These are phyloP conservation scores for Yponomeuta sedellus DNA, from an alignment of 2,888 invertebrate species.

Conservation along the genomic window DNA sequence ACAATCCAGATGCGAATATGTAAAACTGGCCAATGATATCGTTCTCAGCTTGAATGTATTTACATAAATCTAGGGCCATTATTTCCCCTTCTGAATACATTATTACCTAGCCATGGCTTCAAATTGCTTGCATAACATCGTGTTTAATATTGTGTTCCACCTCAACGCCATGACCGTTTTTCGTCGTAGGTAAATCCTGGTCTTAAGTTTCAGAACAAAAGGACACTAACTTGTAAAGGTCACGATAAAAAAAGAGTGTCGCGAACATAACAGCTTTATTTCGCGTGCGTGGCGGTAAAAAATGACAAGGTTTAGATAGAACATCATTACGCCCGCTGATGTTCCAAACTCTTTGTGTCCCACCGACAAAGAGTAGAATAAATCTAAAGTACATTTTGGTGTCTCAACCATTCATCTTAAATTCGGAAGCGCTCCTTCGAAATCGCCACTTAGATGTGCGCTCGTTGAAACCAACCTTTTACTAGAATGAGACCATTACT, in stretches of 20 bases:
- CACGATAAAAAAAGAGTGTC: background rate
- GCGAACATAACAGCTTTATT: background rate
- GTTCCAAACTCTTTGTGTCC: background rate
- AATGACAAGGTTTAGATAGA: background rate
- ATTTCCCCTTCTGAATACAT: slow-evolving; percentile 1
- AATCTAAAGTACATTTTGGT: background rate
- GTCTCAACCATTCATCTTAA: background rate
- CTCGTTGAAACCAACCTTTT: slow-evolving; percentile 1
- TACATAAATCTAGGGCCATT: background rate
- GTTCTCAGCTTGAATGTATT: background rate
- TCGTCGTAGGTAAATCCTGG: no score
- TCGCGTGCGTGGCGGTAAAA: background rate
- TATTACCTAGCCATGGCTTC: background rate
- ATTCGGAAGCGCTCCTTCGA: background rate
- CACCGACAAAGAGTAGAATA: background rate
- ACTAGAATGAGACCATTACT: slow-evolving; percentile 3
- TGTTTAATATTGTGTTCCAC: background rate
- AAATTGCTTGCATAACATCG: slow-evolving; percentile 1
- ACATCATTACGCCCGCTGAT: background rate
- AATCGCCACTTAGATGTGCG: background rate
- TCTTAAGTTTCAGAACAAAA: background rate
- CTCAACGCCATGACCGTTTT: background rate
- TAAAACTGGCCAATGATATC: background rate
- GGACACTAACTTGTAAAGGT: background rate
- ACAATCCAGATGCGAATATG: background rate